These are phyloP conservation scores for Chrysogorgia sp. DNA, from an alignment of 92 coral and sea anemone species.

Conservation along the genomic window DNA sequence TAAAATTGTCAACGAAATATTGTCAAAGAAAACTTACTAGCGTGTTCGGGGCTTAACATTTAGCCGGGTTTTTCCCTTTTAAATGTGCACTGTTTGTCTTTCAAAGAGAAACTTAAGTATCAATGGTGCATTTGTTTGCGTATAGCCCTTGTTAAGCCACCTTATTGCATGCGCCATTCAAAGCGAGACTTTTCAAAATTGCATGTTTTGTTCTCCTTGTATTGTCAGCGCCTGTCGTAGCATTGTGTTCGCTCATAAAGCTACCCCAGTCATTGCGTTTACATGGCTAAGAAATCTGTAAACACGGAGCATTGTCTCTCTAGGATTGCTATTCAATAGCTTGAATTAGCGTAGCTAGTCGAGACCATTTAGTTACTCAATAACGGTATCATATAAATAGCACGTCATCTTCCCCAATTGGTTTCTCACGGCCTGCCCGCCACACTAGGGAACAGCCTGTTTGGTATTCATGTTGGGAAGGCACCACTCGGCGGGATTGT, in stretches of 20 bases:
- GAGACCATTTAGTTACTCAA: slow-evolving; percentile 1
- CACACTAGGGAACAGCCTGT: too few species aligned
- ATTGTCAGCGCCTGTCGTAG: not conserved
- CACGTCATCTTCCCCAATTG: not conserved
- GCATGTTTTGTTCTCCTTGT: slow-evolving; percentile 5
- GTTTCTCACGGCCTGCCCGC: too few species aligned
- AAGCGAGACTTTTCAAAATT: slow-evolving; percentile 1
- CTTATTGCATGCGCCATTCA: not conserved
- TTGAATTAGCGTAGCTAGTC: slow-evolving; percentile 14
- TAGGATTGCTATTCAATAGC: slow-evolving; percentile 7
- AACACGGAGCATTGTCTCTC: slow-evolving; percentile 6
- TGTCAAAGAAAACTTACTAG: too few species aligned
- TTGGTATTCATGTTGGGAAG: not conserved
- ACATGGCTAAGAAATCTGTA: slow-evolving; percentile 32
- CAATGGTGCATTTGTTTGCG: not conserved
- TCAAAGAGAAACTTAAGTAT: too few species aligned
- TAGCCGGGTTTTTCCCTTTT: too few species aligned
- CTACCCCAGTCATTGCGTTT: slow-evolving; percentile 8
- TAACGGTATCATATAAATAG: not conserved
- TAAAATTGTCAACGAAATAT: too few species aligned
- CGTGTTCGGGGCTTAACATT: too few species aligned
- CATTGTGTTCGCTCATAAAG: slow-evolving; percentile 30
- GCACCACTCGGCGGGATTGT: slow-evolving; percentile 32
- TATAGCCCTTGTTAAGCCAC: not conserved
- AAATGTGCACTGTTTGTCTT: too few species aligned